Conservation (phyloP, 2,888 invertebrate genomes). For the Zhuqinia jingwanae region DNA sequence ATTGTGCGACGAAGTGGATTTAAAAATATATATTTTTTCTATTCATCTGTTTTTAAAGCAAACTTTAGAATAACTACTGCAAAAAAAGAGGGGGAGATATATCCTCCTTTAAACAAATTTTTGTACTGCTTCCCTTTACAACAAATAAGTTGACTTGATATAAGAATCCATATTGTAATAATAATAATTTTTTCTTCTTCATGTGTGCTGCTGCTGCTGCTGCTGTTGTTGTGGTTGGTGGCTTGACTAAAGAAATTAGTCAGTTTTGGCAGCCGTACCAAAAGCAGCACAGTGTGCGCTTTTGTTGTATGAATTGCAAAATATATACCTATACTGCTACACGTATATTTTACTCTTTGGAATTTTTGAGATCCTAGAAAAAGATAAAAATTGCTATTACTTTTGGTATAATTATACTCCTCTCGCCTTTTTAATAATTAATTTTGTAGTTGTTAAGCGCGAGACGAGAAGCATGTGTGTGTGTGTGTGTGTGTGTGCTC, state of each 20-base stretch:
- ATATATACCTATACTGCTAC: too few species aligned
- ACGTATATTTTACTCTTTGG: neutral
- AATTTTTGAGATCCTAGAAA: conserved; percentile 11
- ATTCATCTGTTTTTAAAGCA: too few species aligned
- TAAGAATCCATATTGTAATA: conserved; percentile 15
- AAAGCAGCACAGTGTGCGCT: neutral
- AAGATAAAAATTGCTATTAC: conserved; percentile 30
- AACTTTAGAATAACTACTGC: too few species aligned
- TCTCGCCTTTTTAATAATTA: conserved; percentile 11
- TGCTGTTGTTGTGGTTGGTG: too few species aligned
- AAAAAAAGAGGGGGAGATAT: too few species aligned
- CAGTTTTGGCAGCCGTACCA: conserved; percentile 38
- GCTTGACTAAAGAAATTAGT: conserved; percentile 39
- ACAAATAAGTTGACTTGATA: conserved; percentile 2
- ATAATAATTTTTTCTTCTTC: neutral
- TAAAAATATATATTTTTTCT: too few species aligned
- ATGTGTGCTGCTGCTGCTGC: too few species aligned
- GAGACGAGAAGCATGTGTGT: neutral
- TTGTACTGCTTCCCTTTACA: neutral
- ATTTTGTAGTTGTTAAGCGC: conserved; percentile 12
- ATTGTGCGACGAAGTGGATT: conserved; percentile 19
- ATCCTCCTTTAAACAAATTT: too few species aligned
- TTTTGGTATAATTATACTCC: neutral
- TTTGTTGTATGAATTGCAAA: neutral
- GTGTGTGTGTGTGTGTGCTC: neutral